Base-by-base conservation (phyloP, 2,113 vertebrate genomes). In the Platanista minor region DNA sequence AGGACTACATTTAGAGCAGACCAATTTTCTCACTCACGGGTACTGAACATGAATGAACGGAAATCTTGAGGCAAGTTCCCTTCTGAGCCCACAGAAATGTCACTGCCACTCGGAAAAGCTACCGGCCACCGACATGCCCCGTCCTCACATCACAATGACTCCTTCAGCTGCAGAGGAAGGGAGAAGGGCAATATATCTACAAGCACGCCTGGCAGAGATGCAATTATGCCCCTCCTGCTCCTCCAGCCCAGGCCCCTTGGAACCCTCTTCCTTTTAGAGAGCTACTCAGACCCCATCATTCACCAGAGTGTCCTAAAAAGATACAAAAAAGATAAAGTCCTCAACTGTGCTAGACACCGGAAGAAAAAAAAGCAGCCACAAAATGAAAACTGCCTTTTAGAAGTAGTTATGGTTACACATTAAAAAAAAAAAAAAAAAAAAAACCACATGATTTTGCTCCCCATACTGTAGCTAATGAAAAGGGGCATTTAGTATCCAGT, bases 361-460 rank as follows among this genome's bases (percentile, higher is more conserved):
- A 88, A 95, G 64, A 15, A 41, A 52, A 61, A 54, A 84, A 92
- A 31, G 52, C 13, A 77, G 64, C 41, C 87, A 86, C 84, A 82
- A 91, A 94, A 95, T 83, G 36, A 96, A 96, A 91, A 80, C n/a
- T 82, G 80, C 23, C 87, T 92, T 91, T 97, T 74, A 84, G 92
- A 90, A 87, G 78, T 10, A 41, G 84, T 75, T 90, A 93, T 9
- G 17, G 36, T 84, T 80, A 96, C 96, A 82, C 39, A 62, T 83
- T 21, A 25, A 86, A 92, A 72, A 78, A 75, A 90, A 86, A 46
- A 86, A 90, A 91, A 92, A 78, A 46, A 86, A 90, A 91, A 91
- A 78, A 91, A 78, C 75, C 97, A 95, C 94, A 96, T 96, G 94
- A 74, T 96, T 94, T 88, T 66, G 41, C 81, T 93, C 84, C 80